These are phyloP conservation scores for Scaptomyza caliginosa DNA, from an alignment of 2,888 invertebrate species.

Conservation along the genomic window DNA sequence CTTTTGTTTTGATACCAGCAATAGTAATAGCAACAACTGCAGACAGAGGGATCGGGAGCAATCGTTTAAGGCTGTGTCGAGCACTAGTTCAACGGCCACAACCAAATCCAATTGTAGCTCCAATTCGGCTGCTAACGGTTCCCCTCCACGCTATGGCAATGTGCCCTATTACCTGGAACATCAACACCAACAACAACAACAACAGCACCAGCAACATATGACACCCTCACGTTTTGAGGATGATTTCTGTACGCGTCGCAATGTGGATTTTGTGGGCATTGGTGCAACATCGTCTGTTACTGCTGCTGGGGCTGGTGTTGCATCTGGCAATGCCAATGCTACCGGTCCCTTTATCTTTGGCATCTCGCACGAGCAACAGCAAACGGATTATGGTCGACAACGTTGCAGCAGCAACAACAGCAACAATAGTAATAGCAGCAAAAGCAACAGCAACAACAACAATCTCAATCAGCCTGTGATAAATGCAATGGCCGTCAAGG, in stretches of 20 bases:
- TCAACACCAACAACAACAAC: neutral
- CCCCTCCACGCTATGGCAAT: constrained; percentile 48
- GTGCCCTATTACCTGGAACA: constrained; percentile 6
- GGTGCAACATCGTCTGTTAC: constrained; percentile 13
- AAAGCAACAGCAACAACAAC: constrained; percentile 27
- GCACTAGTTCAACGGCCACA: constrained; percentile 36
- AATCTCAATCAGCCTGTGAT: constrained; percentile 70
- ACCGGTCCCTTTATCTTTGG: constrained; percentile 88
- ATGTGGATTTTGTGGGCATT: constrained; percentile 60
- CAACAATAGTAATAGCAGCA: constrained; percentile 1
- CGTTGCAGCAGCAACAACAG: constrained; percentile 27
- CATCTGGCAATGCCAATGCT: neutral
- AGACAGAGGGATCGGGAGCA: constrained; percentile 32
- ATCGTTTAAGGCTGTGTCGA: constrained; percentile 29
- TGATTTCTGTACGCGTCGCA: constrained; percentile 80
- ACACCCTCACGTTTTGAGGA: constrained; percentile 81
- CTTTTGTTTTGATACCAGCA: constrained; percentile 74
- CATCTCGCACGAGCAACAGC: constrained; percentile 84
- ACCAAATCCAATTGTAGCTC: constrained; percentile 58
- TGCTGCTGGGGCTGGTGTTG: neutral
- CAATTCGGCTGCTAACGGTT: constrained; percentile 34
- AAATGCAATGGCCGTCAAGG: constrained; percentile 59
- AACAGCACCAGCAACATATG: neutral
- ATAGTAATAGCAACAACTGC: constrained; percentile 18
- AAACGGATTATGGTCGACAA: constrained; percentile 47